Percentiles rank a stretch among this genome's conserved stretches.
Evolutionary conservation across 2,888 invertebrate genomes (phyloP).

Genomic region (Crepidodera aurea): DNA sequence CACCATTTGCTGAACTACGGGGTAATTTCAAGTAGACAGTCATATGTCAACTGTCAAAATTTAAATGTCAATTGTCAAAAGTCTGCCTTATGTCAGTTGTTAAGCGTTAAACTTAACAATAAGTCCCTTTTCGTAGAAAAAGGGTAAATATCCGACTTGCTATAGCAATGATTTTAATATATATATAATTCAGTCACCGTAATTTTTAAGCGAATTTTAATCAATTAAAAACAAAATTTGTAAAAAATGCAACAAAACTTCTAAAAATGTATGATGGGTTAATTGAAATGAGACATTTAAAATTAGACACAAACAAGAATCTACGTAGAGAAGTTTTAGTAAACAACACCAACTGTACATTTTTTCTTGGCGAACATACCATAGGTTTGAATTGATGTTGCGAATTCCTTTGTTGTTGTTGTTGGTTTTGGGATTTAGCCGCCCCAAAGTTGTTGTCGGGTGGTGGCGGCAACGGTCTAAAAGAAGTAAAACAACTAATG

Average conservation of each 20-base stretch:
- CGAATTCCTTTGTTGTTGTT: constrained; percentile 78
- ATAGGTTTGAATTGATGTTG: constrained; percentile 88
- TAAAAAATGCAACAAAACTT: constrained; percentile 25
- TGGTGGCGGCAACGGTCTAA: constrained; percentile 83
- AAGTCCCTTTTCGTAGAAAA: too few species aligned
- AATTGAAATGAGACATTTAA: constrained; percentile 13
- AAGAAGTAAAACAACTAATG: constrained; percentile 24
- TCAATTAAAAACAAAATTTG: too few species aligned
- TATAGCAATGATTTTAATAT: too few species aligned
- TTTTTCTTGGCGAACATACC: constrained; percentile 64
- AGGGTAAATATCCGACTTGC: too few species aligned
- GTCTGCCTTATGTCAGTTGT: too few species aligned
- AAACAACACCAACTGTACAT: neutral
- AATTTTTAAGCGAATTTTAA: too few species aligned
- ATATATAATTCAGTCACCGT: too few species aligned
- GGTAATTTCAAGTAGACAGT: too few species aligned
- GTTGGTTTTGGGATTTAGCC: constrained; percentile 58
- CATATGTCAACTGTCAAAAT: too few species aligned
- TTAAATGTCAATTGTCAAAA: too few species aligned
- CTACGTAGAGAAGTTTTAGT: constrained; percentile 5
- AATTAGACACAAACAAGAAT: constrained; percentile 24
- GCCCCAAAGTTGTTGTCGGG: constrained; percentile 71
- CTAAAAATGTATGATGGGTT: constrained; percentile 8
- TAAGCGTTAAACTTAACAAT: too few species aligned
- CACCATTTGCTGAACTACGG: too few species aligned